phyloP scores from a whole-genome alignment of 2,888 invertebrate genomes.

The Habroteleia sp. region DNA sequence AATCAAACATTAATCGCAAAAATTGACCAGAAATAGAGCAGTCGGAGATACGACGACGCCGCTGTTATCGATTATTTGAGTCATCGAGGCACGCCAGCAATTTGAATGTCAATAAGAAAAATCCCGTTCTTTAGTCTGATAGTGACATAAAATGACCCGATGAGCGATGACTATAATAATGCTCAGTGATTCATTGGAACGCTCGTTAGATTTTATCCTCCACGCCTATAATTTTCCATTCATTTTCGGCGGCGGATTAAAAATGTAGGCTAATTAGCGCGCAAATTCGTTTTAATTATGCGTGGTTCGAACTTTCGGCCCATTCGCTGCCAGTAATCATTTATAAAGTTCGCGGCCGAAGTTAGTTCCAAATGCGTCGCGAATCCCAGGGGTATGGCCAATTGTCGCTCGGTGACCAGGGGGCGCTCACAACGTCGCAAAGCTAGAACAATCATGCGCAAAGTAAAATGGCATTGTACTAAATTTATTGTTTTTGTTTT shows the following conservation, averaged over 20 bases:
- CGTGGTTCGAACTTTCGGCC: constrained; percentile 10
- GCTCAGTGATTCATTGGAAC: background rate
- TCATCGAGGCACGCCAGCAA: constrained; percentile 7
- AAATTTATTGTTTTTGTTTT: too few relatives aligned
- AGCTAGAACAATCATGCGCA: background rate
- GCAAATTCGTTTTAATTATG: constrained; percentile 40
- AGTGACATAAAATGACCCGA: constrained; percentile 6
- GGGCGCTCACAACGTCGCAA: background rate
- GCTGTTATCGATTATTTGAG: constrained; percentile 28
- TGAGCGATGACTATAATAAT: background rate
- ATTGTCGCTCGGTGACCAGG: constrained; percentile 3
- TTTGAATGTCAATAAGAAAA: constrained; percentile 5
- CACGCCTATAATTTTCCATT: constrained; percentile 28
- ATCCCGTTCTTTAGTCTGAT: background rate
- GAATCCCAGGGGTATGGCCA: constrained; percentile 2
- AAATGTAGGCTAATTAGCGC: constrained; percentile 45
- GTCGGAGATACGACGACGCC: constrained; percentile 7
- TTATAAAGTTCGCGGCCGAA: constrained; percentile 31
- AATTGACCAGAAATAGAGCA: constrained; percentile 31
- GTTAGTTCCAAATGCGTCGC: constrained; percentile 17
- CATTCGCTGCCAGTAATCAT: constrained; percentile 19
- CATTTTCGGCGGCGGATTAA: constrained; percentile 26
- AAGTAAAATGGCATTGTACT: too few relatives aligned
- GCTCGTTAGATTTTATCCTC: constrained; percentile 6
- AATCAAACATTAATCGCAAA: constrained; percentile 43